Percentiles rank a stretch among this genome's conserved stretches.
Conservation (phyloP, 2,888 invertebrate species). For the Anthoptus insignis region DNA sequence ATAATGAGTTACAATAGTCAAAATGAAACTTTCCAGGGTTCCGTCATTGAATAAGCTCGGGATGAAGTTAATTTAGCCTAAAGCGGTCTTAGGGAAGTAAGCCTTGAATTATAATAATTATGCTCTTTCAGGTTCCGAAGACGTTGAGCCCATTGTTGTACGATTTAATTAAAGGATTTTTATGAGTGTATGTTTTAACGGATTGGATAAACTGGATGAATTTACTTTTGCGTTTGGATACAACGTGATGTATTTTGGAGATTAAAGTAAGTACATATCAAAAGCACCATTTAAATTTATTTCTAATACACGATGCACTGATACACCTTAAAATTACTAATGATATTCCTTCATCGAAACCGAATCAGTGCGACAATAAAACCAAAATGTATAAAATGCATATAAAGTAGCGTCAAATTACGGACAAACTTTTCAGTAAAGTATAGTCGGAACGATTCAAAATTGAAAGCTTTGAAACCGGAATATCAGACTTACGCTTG, state of each 20-base stretch:
- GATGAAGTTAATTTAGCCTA: slow-evolving; percentile 14
- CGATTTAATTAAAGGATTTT: too few species aligned
- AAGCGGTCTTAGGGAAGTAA: neutral
- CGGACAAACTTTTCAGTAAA: neutral
- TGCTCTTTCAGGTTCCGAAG: neutral
- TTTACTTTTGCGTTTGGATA: too few species aligned
- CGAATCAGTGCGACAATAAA: neutral
- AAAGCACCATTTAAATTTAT: too few species aligned
- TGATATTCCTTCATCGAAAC: too few species aligned
- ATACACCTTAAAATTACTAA: too few species aligned
- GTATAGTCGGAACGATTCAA: neutral
- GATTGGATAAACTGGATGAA: too few species aligned
- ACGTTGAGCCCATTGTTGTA: neutral
- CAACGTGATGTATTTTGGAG: too few species aligned
- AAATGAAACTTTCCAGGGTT: slow-evolving; percentile 62
- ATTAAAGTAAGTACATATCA: too few species aligned
- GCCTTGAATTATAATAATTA: neutral
- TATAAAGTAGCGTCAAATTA: neutral
- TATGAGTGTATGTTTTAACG: too few species aligned
- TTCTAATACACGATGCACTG: too few species aligned
- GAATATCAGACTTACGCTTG: slow-evolving; percentile 46
- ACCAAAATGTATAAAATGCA: neutral
- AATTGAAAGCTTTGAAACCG: slow-evolving; percentile 24
- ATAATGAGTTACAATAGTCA: slow-evolving; percentile 67
- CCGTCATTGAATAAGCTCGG: slow-evolving; percentile 23